Conservation (phyloP, 2,113 vertebrate species). For the Cyphomyrus plagiostoma region DNA sequence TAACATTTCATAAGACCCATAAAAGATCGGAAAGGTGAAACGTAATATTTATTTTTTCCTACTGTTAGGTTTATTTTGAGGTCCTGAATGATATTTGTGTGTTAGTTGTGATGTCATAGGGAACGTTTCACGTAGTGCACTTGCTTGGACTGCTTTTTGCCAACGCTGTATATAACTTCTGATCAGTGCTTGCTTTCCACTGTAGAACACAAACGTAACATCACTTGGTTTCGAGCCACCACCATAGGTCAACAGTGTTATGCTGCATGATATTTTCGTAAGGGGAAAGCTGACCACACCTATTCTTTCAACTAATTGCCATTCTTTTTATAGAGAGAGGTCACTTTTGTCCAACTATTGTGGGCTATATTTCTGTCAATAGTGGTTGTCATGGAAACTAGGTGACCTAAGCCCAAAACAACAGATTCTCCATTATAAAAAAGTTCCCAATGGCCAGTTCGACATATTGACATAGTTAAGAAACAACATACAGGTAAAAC, state of each 20-base stretch:
- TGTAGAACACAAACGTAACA: background rate
- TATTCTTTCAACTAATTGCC: background rate
- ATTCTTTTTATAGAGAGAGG: background rate
- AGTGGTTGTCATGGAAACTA: background rate
- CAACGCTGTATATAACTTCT: background rate
- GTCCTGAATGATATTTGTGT: background rate
- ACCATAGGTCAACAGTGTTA: constrained; percentile 35
- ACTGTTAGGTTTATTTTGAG: background rate
- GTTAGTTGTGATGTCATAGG: background rate
- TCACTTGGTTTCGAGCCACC: constrained; percentile 13
- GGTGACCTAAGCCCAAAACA: background rate
- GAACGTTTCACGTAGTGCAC: background rate
- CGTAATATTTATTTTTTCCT: background rate
- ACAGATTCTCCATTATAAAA: background rate
- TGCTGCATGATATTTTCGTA: background rate
- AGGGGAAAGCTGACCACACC: background rate
- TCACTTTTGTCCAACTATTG: background rate
- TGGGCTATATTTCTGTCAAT: background rate
- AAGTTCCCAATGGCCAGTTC: background rate
- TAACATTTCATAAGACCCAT: background rate
- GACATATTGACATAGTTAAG: background rate
- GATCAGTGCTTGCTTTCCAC: background rate
- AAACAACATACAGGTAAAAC: background rate
- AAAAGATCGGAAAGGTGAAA: background rate
- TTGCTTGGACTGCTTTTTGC: background rate